A percentile compares a stretch with the other conserved stretches of the same genome.
phyloP scores from a whole-genome alignment of 2,113 vertebrate genomes.

The Toxostoma redivivum region DNA sequence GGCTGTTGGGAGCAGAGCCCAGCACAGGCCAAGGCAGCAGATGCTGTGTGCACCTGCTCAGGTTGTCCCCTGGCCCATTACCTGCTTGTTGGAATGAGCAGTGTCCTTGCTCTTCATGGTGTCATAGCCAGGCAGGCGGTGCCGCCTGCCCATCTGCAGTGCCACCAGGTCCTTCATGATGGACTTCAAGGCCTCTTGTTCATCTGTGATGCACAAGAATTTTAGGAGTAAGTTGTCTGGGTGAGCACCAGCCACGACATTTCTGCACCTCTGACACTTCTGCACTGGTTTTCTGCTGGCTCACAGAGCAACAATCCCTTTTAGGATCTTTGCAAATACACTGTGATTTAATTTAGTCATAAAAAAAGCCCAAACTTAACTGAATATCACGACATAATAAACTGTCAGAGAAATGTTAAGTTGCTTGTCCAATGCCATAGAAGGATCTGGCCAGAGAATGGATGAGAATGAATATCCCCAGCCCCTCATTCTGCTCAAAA shows the following conservation, averaged over 20 bases:
- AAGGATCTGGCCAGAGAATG: background rate
- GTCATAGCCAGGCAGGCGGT: constrained; percentile 80
- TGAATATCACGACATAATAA: rapidly evolving
- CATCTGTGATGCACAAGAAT: constrained; percentile 76
- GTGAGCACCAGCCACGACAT: background rate
- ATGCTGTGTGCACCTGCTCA: background rate
- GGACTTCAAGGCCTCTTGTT: constrained; percentile 96
- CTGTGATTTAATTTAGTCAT: background rate
- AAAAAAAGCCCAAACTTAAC: background rate
- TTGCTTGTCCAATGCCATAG: background rate
- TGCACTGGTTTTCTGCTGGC: background rate
- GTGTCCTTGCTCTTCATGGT: constrained; percentile 83
- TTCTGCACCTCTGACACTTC: background rate
- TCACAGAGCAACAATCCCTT: background rate
- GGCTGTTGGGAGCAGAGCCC: background rate
- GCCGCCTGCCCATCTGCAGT: constrained; percentile 89
- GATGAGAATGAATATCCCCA: background rate
- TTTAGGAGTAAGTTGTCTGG: background rate
- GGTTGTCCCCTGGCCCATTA: background rate
- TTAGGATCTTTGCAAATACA: background rate
- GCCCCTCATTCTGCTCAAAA: background rate
- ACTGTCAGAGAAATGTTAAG: background rate
- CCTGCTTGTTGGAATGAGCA: constrained; percentile 81
- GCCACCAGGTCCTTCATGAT: constrained; percentile 99
- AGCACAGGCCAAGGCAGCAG: background rate